A percentile compares a stretch with the other conserved stretches of the same genome.
phyloP scores from a whole-genome alignment of 1,140 invertebrate genomes.

The Melipona quadrifasciata region DNA sequence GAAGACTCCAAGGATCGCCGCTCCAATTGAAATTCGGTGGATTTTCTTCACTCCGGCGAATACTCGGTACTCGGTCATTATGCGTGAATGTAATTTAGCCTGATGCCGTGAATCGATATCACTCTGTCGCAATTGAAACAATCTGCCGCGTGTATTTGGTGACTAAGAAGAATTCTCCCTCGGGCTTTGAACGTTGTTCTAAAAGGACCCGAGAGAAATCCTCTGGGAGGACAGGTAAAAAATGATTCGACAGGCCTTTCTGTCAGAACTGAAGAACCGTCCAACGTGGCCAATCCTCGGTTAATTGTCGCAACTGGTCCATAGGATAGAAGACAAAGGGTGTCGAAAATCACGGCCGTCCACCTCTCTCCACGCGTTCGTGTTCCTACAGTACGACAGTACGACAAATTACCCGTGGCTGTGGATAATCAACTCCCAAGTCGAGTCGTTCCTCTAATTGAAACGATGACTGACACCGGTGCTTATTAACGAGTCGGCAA shows the following conservation, averaged over 20 bases:
- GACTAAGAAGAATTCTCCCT: too few species aligned
- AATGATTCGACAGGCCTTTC: slow-evolving; percentile 43
- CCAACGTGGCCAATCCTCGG: slow-evolving; percentile 7
- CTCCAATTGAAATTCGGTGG: neutral
- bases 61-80: too few species aligned
- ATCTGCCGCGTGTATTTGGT: too few species aligned
- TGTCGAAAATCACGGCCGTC: slow-evolving; percentile 47
- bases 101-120: too few species aligned
- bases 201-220: slow-evolving; percentile 27
- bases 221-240: slow-evolving; percentile 39
- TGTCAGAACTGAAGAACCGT: neutral
- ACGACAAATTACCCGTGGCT: slow-evolving; percentile 49
- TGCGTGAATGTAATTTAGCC: too few species aligned
- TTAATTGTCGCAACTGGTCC: slow-evolving; percentile 61
- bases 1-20: too few species aligned
- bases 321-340: slow-evolving; percentile 51
- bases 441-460: slow-evolving; percentile 39
- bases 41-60: neutral
- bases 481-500: slow-evolving; percentile 40
- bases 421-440: slow-evolving; percentile 26
- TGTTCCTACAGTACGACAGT: slow-evolving; percentile 50
- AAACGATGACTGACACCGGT: slow-evolving; percentile 55
- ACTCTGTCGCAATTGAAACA: too few species aligned
- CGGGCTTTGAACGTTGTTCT: neutral
- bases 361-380: slow-evolving; percentile 11